phyloP scores from a whole-genome alignment of 2,113 vertebrate genomes.

The Hippopotamus amphibius region DNA sequence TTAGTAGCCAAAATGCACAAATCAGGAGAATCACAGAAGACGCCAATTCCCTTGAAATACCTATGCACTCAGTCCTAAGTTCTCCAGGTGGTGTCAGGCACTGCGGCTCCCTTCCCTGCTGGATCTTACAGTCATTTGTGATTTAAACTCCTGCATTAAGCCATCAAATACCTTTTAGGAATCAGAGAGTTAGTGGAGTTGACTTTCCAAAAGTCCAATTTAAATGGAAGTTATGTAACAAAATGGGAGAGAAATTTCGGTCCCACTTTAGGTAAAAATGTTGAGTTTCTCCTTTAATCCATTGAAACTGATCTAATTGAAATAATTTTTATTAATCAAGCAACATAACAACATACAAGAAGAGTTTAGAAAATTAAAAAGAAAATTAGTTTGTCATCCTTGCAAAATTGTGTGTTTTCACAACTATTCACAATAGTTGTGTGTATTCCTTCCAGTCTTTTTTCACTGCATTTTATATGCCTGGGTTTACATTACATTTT shows the following conservation, averaged over 20 bases:
- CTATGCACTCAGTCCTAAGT: background rate
- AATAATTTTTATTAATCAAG: background rate
- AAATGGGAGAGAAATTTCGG: background rate
- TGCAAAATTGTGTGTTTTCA: background rate
- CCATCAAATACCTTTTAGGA: conserved; percentile 22
- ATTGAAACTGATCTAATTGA: background rate
- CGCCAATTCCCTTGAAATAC: background rate
- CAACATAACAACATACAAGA: background rate
- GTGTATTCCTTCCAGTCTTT: background rate
- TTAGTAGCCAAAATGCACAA: conserved; percentile 17
- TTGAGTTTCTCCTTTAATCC: background rate
- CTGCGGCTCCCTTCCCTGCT: background rate
- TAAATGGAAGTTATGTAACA: background rate
- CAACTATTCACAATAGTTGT: background rate
- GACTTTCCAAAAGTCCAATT: conserved; percentile 29
- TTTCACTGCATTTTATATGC: background rate
- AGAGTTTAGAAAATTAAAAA: conserved; percentile 19
- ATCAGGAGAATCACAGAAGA: background rate
- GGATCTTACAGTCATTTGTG: background rate
- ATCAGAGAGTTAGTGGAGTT: background rate
- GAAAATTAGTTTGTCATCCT: background rate
- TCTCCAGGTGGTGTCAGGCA: background rate
- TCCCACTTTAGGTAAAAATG: conserved; percentile 4
- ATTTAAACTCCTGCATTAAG: background rate
- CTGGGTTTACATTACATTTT: background rate